These are phyloP conservation scores for Orcinus orca DNA, from an alignment of 2,113 vertebrate genomes.

Conservation along the genomic window DNA sequence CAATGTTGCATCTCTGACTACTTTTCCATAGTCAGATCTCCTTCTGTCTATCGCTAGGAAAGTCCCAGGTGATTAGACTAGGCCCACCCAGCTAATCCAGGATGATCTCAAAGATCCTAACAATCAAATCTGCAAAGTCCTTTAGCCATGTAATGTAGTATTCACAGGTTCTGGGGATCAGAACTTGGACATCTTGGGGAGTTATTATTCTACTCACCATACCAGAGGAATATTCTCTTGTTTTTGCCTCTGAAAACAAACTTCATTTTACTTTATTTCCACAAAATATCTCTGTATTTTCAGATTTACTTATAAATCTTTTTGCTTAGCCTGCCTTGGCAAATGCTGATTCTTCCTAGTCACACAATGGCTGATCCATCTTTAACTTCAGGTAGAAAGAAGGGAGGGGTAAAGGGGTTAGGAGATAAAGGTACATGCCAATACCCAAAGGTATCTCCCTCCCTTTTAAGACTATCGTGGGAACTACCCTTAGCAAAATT, in stretches of 20 bases:
- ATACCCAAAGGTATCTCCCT: not conserved
- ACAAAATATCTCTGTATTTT: not conserved
- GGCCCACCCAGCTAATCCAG: not conserved
- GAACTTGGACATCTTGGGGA: not conserved
- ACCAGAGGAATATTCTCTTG: not conserved
- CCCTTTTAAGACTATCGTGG: not conserved
- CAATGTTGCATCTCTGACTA: not conserved
- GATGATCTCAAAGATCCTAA: not conserved
- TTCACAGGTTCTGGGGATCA: not conserved
- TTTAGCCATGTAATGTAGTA: not conserved
- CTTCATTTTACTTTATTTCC: not conserved
- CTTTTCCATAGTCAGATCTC: not conserved
- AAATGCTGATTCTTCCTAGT: not conserved
- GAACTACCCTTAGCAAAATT: constrained; percentile 33
- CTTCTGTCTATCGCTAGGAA: not conserved
- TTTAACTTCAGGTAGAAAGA: not conserved
- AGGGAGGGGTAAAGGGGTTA: not conserved
- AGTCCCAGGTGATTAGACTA: not conserved
- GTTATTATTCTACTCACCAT: not conserved
- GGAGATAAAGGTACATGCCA: not conserved
- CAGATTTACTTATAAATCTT: not conserved
- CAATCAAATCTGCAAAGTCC: not conserved
- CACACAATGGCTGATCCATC: not conserved
- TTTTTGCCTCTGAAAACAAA: not conserved
- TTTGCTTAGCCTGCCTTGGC: not conserved